Evolutionary conservation across 92 coral and sea anemone genomes (phyloP), one percentile per base, ranked within the genome.

Genomic region (Epizoanthus rinbou): DNA sequence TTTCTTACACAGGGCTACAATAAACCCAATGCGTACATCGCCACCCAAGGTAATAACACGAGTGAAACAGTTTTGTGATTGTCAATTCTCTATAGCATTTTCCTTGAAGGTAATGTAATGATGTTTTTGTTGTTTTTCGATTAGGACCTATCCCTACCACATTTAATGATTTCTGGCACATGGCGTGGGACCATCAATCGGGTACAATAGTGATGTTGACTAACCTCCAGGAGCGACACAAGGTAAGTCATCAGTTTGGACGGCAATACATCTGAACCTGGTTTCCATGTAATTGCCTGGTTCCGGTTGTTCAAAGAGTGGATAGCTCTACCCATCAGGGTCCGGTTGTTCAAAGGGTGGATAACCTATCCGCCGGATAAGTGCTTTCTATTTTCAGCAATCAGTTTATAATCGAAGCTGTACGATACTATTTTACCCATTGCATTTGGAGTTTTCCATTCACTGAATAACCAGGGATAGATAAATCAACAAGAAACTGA

Each of bases 181-280:
- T 97, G 99, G 96, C 94, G 1, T 97, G 99, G 99, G 99, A 97
- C 65, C 89, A 94, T 62, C 95, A 92, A 85, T 90, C 97, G 2
- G 76, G 97, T 8, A 81, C 99, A 1, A 83, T 96, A 35, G 88
- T 94, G 7, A 97, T 97, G 99, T 86, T 97, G 67, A 97, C 99
- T 43, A 97, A 97, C 73, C 89, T 97, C 10, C 99, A 97, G 75
- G 99, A 97, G 70, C 79, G 99, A 64, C 99, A 97, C 86, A 94
- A 94, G 93, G 99, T 97, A 85, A 21, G 47, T 5, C 5, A 54
- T 3, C 56, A n/a, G 24, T 16, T 28, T 64, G 13, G 3, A 64
- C 15, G 16, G 15, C 14, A 13, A 13, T 9, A 2, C 14, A 50
- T 8, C 1, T 0, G 11, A 9, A 10, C 8, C 52, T 45, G 11